Evolutionary conservation across 2,797 vertebrate genomes (phyloP), one percentile per base, ranked within the genome.

Genomic region (Protosalanx chinensis): DNA sequence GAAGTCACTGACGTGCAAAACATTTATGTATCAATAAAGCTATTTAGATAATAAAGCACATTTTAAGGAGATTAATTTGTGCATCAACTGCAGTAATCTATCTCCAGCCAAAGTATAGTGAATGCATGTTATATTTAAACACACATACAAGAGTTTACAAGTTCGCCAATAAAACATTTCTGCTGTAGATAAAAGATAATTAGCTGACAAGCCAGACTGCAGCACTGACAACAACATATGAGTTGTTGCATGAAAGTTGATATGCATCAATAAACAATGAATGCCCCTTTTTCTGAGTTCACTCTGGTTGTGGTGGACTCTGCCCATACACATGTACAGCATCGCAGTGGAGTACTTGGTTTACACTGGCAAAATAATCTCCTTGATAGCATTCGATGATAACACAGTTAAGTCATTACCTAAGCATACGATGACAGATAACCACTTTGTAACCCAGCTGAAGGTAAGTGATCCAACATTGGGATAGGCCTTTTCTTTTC

Each of bases 271-370:
- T 46, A 8, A 8, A 0, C 41, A 46, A 8, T 46, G 41, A 46
- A 46, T 46, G 2, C 10, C 13, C 12, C 12, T 46, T 46, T 46
- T 46, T 13, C 41, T 56, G 15, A 56, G 51, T n/a, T 56, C 16
- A n/a, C 51, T n/a, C 51, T 56, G 51, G 41, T 79, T 72, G 74
- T 71, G 68, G 59, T 68, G 64, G 74, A 72, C 62, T 67, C 53
- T 57, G 66, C 72, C 63, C 16, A 35, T 53, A 46, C 57, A 66
- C 35, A 56, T 72, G 56, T 6, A 79, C 58, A 58, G 51, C 3
- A 15, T 70, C 81, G 89, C 86, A 91, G 73, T 81, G 74, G 75
- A 60, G 68, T 41, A 73, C 62, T 56, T 90, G 90, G 88, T 91
- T 81, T 71, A 15, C 2, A 1, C 53, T 66, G 23, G 70, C 75